Base-by-base conservation (phyloP, 2,113 vertebrate species). In the Albula goreensis region DNA sequence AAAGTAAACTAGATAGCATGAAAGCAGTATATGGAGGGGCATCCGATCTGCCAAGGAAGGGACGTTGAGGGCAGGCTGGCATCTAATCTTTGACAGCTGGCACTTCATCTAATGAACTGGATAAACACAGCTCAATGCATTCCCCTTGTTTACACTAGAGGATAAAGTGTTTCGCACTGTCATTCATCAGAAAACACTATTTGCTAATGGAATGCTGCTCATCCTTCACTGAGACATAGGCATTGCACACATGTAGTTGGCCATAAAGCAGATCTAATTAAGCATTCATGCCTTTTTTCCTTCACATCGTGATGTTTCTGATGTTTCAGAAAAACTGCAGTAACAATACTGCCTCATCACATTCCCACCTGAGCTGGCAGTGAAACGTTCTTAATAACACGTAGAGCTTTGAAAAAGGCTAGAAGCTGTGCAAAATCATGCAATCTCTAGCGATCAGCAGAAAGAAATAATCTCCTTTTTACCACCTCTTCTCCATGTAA, bases 101-200 rank as follows among this genome's bases (percentile, higher is more conserved):
- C 70, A 74, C 70, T 74, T 74, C 70, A 74, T 10, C n/a, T 74
- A 25, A 74, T 74, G 70, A 74, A 74, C 22, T 74, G n/a, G 70
- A n/a, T 74, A 9, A 74, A 74, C n/a, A 31, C 31, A 74, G 70
- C 9, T 74, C 22, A n/a, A n/a, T 74, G 0, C 4, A 74, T 74
- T 74, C 70, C 70, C 60, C n/a, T 74, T 56, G 53, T 56, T 56
- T 31, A 10, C 6, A 74, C n/a, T n/a, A 74, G 22, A 25, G 9
- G 22, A 74, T 74, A 74, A 74, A 3, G 7, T 2, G 31, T 74
- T 25, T 74, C 70, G 10, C 60, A 15, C 22, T 31, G 70, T 74
- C 22, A 31, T 74, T 74, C 8, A 74, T 31, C 7, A n/a, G 70
- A 22, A 74, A 5, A 25, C 31, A 10, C 70, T 74, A 31, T 74